Evolutionary conservation across 2,888 invertebrate genomes (phyloP).

Genomic region (Mythimna loreyi): DNA sequence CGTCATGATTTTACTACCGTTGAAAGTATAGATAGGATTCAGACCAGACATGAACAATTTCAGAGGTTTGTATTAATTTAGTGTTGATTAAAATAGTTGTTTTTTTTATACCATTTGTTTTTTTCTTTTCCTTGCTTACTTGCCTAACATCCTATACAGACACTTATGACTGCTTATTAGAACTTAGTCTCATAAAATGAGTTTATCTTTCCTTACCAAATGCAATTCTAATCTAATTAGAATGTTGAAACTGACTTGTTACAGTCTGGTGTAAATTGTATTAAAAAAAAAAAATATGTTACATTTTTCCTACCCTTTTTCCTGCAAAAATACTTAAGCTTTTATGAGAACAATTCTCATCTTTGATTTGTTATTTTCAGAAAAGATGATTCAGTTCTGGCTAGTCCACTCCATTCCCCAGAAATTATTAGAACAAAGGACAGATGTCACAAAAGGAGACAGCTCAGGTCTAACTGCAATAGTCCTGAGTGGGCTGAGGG

Average conservation of each 20-base stretch:
- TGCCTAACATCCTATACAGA: neutral
- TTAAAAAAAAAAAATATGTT: neutral
- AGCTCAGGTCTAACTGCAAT: conserved; percentile 74
- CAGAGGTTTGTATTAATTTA: conserved; percentile 75
- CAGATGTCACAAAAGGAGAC: conserved; percentile 75
- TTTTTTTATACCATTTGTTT: conserved; percentile 30
- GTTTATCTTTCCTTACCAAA: neutral
- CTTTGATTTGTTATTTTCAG: conserved; percentile 71
- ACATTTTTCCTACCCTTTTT: neutral
- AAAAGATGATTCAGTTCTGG: conserved; percentile 73
- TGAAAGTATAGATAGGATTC: conserved; percentile 82
- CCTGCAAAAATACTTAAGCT: neutral
- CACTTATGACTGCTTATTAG: neutral
- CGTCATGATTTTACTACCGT: conserved; percentile 88
- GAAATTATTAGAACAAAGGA: conserved; percentile 72
- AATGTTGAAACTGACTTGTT: neutral
- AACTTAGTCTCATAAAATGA: neutral
- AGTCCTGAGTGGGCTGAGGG: conserved; percentile 88
- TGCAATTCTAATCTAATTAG: neutral
- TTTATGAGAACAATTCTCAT: conserved; percentile 17
- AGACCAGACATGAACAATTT: conserved; percentile 72
- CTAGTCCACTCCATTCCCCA: conserved; percentile 79
- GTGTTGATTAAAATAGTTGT: conserved; percentile 47
- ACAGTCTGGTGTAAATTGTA: neutral
- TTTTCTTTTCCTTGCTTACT: conserved; percentile 37